Evolutionary conservation across 2,888 invertebrate species (phyloP).

Genomic region (Neoaliturus tenellus): DNA sequence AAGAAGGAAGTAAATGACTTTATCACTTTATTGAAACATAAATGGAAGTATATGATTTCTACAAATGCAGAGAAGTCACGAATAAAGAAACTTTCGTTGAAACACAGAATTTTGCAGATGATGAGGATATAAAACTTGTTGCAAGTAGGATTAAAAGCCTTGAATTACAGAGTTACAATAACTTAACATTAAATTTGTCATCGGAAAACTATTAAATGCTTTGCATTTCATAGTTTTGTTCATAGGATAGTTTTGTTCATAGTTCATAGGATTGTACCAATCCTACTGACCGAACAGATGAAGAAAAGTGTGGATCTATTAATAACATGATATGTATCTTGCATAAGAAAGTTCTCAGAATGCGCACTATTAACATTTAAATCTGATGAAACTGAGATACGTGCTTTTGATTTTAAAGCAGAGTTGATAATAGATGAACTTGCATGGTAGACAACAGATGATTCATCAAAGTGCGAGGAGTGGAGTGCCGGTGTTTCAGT

Average conservation of each 20-base stretch:
- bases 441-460: too few relatives aligned
- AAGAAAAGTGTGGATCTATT: conserved; percentile 7
- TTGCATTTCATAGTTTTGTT: neutral
- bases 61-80: neutral
- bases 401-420: too few relatives aligned
- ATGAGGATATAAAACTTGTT: neutral
- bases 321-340: neutral
- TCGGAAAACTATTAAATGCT: neutral
- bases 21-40: neutral
- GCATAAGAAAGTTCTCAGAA: too few relatives aligned
- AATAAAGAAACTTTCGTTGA: neutral
- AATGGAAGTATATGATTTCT: neutral
- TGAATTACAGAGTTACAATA: neutral
- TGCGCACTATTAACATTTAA: too few relatives aligned
- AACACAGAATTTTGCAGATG: neutral
- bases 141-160: neutral
- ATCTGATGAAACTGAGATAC: too few relatives aligned
- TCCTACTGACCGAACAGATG: neutral
- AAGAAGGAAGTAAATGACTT: neutral
- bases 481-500: too few relatives aligned
- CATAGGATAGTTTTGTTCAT: neutral
- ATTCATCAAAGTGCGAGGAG: too few relatives aligned
- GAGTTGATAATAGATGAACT: too few relatives aligned
- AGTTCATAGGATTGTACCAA: neutral
- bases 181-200: neutral